phyloP scores from a whole-genome alignment of 2,797 vertebrate species.

The Enteromius paludinosus region DNA sequence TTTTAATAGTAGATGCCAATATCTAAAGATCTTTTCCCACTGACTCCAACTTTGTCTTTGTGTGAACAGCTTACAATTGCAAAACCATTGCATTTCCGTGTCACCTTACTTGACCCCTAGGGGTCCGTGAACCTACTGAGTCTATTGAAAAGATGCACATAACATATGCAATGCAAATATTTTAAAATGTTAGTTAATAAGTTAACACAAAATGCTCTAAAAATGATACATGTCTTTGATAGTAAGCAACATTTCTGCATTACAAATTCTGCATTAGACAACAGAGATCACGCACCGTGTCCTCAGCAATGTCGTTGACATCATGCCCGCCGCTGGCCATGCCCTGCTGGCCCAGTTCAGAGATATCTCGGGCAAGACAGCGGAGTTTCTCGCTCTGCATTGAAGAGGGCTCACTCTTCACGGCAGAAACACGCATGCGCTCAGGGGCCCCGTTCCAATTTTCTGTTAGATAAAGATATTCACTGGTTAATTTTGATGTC shows the following conservation, averaged over 20 bases:
- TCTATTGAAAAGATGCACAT: neutral
- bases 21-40: neutral
- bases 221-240: neutral
- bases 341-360: slow-evolving; percentile 65
- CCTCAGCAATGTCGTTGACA: slow-evolving; percentile 38
- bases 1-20: neutral
- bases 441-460: slow-evolving; percentile 79
- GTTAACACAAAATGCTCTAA: neutral
- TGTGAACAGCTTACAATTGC: neutral
- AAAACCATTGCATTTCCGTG: neutral
- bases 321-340: slow-evolving; percentile 68
- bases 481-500: neutral
- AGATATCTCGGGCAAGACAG: slow-evolving; percentile 76
- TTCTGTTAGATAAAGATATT: slow-evolving; percentile 67
- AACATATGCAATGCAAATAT: too few species aligned
- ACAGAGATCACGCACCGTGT: slow-evolving; percentile 64
- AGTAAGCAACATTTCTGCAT: neutral
- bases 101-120: neutral
- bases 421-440: slow-evolving; percentile 67
- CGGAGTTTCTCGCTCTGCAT: slow-evolving; percentile 78
- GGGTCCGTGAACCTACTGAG: too few species aligned
- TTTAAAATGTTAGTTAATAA: neutral
- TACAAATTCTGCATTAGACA: slow-evolving; percentile 1
- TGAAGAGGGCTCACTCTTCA: slow-evolving; percentile 71
- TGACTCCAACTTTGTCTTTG: neutral